phyloP scores from a whole-genome alignment of 37 sponge, comb jelly and placozoan species.

The Haliclona indistincta region DNA sequence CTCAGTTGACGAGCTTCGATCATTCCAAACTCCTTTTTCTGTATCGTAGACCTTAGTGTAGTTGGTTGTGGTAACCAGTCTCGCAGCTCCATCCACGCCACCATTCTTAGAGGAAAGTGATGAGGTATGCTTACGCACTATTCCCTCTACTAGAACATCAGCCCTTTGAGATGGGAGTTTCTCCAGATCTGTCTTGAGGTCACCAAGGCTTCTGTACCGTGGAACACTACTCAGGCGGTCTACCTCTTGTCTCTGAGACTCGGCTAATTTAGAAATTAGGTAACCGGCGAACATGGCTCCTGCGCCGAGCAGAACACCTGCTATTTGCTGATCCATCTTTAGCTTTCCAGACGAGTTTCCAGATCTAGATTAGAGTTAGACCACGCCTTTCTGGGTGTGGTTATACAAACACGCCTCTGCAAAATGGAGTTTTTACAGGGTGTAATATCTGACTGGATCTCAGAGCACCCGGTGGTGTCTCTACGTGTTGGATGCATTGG shows the following conservation, averaged over 20 bases:
- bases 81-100: conserved; percentile 66
- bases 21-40: conserved; percentile 33
- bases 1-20: conserved; percentile 36
- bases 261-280: conserved; percentile 26
- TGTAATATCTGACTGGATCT: no score
- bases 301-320: conserved; percentile 39
- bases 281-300: conserved; percentile 44
- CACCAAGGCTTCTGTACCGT: conserved; percentile 26
- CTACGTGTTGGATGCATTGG: no score
- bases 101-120: conserved; percentile 50
- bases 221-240: conserved; percentile 56
- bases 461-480: no score
- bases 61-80: conserved; percentile 53
- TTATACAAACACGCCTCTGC: no score
- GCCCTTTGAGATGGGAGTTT: conserved; percentile 11
- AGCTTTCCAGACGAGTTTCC: no score
- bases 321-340: conserved; percentile 43
- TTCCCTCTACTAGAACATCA: conserved; percentile 57
- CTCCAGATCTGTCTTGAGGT: conserved; percentile 31
- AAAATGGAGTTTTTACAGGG: no score
- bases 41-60: conserved; percentile 43
- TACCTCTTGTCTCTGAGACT: conserved; percentile 16
- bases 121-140: conserved; percentile 19
- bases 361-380: no score
- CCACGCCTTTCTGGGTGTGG: no score